Evolutionary conservation across 1,140 invertebrate genomes (phyloP), one percentile per base, ranked within the genome.

Genomic region (Drosophila takahashii): DNA sequence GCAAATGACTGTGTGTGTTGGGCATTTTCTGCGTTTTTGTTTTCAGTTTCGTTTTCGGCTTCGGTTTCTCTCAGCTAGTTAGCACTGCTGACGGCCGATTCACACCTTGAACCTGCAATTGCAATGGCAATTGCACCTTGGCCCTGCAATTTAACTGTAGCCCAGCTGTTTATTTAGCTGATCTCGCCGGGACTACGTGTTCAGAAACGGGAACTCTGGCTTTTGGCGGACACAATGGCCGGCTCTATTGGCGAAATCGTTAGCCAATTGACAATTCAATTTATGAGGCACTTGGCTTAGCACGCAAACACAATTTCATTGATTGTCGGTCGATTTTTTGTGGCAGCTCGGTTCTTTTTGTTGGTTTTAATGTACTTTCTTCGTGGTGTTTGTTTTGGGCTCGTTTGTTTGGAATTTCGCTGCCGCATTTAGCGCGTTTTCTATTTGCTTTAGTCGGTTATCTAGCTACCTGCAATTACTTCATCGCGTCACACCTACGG

Each of bases 391-490:
- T 80, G 44, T 41, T 77, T 58, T 64, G 26, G 71, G 44, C 54
- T 71, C 27, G 72, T 71, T 64, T 80, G 73, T 81, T 86, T 78
- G 70, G 66, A 87, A 83, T 87, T 86, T 86, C 84, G 70, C 83
- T 87, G 62, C 71, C 80, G 71, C 79, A 89, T 83, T 87, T 89
- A 87, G 76, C 83, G 81, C 79, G 71, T 83, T 87, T 87, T 89
- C 83, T 87, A 89, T 87, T 87, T 79, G 56, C 56, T 34, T 48
- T 52, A 44, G 45, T 51, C 32, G 42, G 39, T 41, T 26, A 47
- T 62, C 44, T 52, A 44, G 76, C 78, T 51, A 48, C 29, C 50
- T 62, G 77, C 78, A 86, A 86, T 86, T 86, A 86, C 81, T 81
- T 87, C 83, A 86, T 87, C 47, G 58, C 42, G 18, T 57, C 81